phyloP scores from a whole-genome alignment of 2,888 invertebrate species.

The Helicoverpa assulta region DNA sequence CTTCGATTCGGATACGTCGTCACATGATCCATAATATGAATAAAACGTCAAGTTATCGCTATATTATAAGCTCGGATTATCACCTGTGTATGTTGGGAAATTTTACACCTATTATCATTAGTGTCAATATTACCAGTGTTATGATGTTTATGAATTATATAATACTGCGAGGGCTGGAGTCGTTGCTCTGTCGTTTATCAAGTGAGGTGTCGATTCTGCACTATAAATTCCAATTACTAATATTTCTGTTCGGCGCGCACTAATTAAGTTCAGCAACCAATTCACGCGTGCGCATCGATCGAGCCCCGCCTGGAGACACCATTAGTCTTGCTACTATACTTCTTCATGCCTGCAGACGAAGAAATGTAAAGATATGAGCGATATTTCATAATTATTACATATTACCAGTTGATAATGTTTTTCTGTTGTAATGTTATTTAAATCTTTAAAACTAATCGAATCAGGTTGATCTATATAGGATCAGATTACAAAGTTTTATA shows the following conservation, averaged over 20 bases:
- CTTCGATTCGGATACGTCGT: constrained; percentile 81
- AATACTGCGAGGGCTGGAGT: constrained; percentile 57
- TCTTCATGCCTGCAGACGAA: constrained; percentile 64
- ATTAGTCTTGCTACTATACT: constrained; percentile 81
- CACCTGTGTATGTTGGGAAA: constrained; percentile 57
- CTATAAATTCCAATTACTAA: constrained; percentile 85
- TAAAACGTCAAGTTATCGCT: constrained; percentile 55
- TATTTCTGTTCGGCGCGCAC: constrained; percentile 82
- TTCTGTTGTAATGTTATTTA: too few relatives aligned
- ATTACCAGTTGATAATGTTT: too few relatives aligned
- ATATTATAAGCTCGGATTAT: constrained; percentile 57
- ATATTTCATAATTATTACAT: constrained; percentile 13
- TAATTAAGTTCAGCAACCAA: constrained; percentile 86
- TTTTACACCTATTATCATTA: constrained; percentile 52
- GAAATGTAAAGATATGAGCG: constrained; percentile 50
- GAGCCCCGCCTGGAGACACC: constrained; percentile 82
- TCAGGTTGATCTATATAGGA: too few relatives aligned
- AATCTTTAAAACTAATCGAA: too few relatives aligned
- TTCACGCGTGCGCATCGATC: constrained; percentile 84
- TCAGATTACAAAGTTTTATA: too few relatives aligned
- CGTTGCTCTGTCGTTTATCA: constrained; percentile 73
- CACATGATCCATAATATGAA: constrained; percentile 75
- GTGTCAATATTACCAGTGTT: constrained; percentile 49
- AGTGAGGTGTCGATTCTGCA: constrained; percentile 68
- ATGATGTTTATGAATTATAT: constrained; percentile 51